Evolutionary conservation across 1,140 invertebrate species (phyloP), one percentile per base, ranked within the genome.

Genomic region (Leptinotarsa defecta): DNA sequence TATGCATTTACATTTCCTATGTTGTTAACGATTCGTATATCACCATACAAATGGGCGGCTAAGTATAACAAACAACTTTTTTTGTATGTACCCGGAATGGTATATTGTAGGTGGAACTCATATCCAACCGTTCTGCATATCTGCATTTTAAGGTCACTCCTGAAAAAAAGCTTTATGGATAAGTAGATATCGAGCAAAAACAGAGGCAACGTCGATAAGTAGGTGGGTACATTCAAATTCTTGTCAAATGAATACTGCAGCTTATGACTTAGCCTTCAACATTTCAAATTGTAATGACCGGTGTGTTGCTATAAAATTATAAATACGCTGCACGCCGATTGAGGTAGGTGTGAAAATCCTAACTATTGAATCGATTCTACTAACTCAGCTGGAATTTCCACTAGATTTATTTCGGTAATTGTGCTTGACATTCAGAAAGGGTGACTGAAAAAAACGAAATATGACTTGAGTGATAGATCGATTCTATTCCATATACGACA

Each of bases 51-150:
- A 57, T 57, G 52, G 17, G 52, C 52, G 52, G 13, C n/a, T 17
- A 57, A n/a, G 15, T 57, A 57, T 57, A 57, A 15, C 52, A 57
- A 57, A 57, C 52, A 57, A 57, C 52, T 57, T 57, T 57, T 43
- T 43, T 57, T 57, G 17, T 6, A 57, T 57, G 52, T 57, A 57
- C 52, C 52, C 15, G 15, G 52, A 17, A 57, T 57, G 15, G 52
- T 57, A 57, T 19, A 57, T 57, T 57, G 52, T 57, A 57, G 52
- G 52, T 57, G 17, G 52, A 4, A 57, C 52, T 57, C 52, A 57
- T 57, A 57, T 57, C n/a, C 52, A 57, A 19, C n/a, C 52, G 52
- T 57, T 57, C 52, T 57, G 52, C 52, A 57, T 57, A 57, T 57
- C 52, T 57, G 52, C 52, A 57, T 57, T 57, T 57, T 57, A n/a